These are phyloP conservation scores for Leptobrachium ailaonicum DNA, from an alignment of 2,113 vertebrate species.

Conservation along the genomic window DNA sequence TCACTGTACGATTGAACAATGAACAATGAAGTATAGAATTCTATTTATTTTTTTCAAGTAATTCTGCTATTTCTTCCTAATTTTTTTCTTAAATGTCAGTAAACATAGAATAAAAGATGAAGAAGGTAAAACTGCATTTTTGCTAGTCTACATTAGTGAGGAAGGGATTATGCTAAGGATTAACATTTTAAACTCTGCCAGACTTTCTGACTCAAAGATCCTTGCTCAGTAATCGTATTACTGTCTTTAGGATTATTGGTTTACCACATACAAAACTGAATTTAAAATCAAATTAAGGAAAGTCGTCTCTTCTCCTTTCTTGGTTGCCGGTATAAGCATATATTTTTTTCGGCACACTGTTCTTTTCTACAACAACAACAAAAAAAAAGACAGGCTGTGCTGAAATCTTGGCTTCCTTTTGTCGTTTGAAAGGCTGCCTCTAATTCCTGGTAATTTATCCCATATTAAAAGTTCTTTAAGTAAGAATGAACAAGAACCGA, in stretches of 20 bases:
- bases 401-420: slow-evolving; percentile 57
- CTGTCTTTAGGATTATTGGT: slow-evolving; percentile 70
- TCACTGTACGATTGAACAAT: slow-evolving; percentile 53
- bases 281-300: slow-evolving; percentile 66
- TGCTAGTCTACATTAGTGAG: slow-evolving; percentile 66
- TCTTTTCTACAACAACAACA: slow-evolving; percentile 19
- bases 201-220: slow-evolving; percentile 81
- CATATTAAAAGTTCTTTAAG: slow-evolving; percentile 80
- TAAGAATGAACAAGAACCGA: slow-evolving; percentile 70
- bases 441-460: slow-evolving; percentile 80
- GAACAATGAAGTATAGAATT: slow-evolving; percentile 63
- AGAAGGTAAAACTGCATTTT: slow-evolving; percentile 60
- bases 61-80: slow-evolving; percentile 54
- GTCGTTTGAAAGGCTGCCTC: slow-evolving; percentile 64
- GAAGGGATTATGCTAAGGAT: slow-evolving; percentile 81
- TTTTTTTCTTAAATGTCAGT: slow-evolving; percentile 53
- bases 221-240: slow-evolving; percentile 74
- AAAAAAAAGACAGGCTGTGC: slow-evolving; percentile 30
- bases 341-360: slow-evolving; percentile 37
- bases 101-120: slow-evolving; percentile 43
- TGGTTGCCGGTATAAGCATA: slow-evolving; percentile 13
- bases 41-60: slow-evolving; percentile 65
- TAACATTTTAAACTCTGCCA: slow-evolving; percentile 86
- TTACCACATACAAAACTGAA: slow-evolving; percentile 64
- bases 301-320: slow-evolving; percentile 51